phyloP scores from a whole-genome alignment of 2,797 vertebrate species.

The Paguma larvata region DNA sequence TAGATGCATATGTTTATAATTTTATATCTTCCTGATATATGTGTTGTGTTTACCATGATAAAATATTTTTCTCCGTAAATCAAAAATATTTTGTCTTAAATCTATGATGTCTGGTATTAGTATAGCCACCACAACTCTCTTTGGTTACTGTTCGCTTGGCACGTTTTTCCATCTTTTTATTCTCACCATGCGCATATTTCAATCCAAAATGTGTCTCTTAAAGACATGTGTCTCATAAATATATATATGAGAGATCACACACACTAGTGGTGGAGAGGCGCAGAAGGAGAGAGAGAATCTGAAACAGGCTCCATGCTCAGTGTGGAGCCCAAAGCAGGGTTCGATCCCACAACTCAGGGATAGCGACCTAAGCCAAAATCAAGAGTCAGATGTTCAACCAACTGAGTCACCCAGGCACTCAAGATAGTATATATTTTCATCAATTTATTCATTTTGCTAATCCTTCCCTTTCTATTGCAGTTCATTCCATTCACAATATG shows the following conservation, averaged over 20 bases:
- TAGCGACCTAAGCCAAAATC: no score
- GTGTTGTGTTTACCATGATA: background rate
- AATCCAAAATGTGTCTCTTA: conserved; percentile 6
- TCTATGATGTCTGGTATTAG: background rate
- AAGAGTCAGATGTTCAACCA: no score
- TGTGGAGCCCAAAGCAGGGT: no score
- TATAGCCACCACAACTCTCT: background rate
- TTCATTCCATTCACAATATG: background rate
- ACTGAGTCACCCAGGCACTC: no score
- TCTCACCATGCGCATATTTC: background rate
- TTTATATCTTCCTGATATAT: background rate
- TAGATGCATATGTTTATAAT: background rate
- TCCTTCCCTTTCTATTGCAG: background rate
- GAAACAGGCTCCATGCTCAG: no score
- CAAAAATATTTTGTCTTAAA: conserved; percentile 4
- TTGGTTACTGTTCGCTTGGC: background rate
- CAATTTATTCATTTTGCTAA: background rate
- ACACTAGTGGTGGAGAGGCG: no score
- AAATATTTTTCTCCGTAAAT: conserved; percentile 7
- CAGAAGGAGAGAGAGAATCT: no score
- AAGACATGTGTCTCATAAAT: background rate
- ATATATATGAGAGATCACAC: no score
- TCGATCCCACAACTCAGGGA: no score
- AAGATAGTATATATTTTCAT: background rate
- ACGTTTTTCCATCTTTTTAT: conserved; percentile 8